Percentiles rank a stretch among this genome's conserved stretches.
Conservation (phyloP, 2,113 vertebrate genomes). For the Tachysurus vachellii region DNA sequence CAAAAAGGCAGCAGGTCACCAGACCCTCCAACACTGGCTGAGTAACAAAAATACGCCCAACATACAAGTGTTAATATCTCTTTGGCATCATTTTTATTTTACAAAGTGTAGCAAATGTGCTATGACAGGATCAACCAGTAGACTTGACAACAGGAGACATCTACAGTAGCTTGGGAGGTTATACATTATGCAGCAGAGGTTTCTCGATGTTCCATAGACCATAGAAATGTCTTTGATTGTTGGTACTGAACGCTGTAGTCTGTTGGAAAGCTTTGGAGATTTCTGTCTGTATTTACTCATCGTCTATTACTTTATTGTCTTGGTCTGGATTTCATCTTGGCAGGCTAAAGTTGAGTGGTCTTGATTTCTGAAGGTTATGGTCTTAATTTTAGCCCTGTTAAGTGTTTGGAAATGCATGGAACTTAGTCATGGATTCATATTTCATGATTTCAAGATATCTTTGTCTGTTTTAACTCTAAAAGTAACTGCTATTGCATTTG, state of each 20-base stretch:
- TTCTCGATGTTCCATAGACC: neutral
- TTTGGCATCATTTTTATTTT: neutral
- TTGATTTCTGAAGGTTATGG: constrained; percentile 24
- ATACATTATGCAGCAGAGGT: neutral
- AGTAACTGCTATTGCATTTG: neutral
- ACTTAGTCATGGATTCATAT: constrained; percentile 8
- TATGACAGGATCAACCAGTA: neutral
- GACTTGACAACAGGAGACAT: neutral
- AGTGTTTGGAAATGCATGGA: constrained; percentile 7
- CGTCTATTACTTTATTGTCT: constrained; percentile 7
- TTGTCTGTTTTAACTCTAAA: neutral
- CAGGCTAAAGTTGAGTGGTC: neutral
- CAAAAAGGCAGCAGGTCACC: too few species aligned
- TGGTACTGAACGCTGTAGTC: neutral
- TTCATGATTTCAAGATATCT: neutral
- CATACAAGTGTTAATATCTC: too few species aligned
- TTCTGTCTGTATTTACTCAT: constrained; percentile 13
- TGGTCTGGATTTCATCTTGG: constrained; percentile 13
- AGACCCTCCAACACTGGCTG: too few species aligned
- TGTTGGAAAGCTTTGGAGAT: neutral
- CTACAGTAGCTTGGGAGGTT: neutral
- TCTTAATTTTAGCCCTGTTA: constrained; percentile 1
- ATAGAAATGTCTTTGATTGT: neutral
- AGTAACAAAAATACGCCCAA: too few species aligned
- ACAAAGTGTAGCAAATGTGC: neutral